A percentile compares a stretch with the other conserved stretches of the same genome.
Evolutionary conservation across 1,140 invertebrate species (phyloP).

Genomic region (Neodiprion pinetum): DNA sequence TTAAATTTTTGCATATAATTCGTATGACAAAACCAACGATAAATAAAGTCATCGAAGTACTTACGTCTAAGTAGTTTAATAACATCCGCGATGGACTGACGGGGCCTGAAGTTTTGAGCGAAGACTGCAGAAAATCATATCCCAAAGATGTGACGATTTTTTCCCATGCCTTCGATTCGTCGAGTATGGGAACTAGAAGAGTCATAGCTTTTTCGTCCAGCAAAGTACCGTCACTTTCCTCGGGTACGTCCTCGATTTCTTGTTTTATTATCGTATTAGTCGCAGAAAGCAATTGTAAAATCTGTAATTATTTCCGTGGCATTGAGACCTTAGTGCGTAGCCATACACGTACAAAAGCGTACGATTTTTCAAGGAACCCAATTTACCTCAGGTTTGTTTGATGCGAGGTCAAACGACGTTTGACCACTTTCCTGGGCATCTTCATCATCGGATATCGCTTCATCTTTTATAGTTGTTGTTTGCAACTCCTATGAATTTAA

Average conservation of each 20-base stretch:
- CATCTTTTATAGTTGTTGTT: conserved; percentile 22
- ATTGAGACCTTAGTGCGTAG: conserved; percentile 3
- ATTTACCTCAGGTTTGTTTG: conserved; percentile 49
- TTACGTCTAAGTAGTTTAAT: conserved; percentile 24
- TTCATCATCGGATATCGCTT: conserved; percentile 16
- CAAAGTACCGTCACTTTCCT: neutral
- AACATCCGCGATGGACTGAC: conserved; percentile 15
- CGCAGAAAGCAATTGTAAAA: conserved; percentile 34
- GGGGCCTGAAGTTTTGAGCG: conserved; percentile 11
- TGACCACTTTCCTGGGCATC: conserved; percentile 31
- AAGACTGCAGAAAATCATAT: conserved; percentile 43
- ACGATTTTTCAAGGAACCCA: neutral
- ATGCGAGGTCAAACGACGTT: conserved; percentile 50
- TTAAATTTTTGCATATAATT: neutral
- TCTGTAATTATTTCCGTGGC: conserved; percentile 30
- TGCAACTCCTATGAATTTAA: neutral
- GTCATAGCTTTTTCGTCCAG: conserved; percentile 36
- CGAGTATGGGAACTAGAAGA: conserved; percentile 42
- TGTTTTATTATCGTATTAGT: conserved; percentile 25
- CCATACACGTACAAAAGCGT: conserved; percentile 13
- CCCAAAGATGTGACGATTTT: conserved; percentile 48
- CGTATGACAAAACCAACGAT: neutral
- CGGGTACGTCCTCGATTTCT: conserved; percentile 27
- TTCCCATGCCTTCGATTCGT: conserved; percentile 51
- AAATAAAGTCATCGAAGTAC: conserved; percentile 1